Percentiles rank a stretch among this genome's conserved stretches.
Conservation (phyloP, 2,113 vertebrate genomes). For the Ctenodactylus gundi region DNA sequence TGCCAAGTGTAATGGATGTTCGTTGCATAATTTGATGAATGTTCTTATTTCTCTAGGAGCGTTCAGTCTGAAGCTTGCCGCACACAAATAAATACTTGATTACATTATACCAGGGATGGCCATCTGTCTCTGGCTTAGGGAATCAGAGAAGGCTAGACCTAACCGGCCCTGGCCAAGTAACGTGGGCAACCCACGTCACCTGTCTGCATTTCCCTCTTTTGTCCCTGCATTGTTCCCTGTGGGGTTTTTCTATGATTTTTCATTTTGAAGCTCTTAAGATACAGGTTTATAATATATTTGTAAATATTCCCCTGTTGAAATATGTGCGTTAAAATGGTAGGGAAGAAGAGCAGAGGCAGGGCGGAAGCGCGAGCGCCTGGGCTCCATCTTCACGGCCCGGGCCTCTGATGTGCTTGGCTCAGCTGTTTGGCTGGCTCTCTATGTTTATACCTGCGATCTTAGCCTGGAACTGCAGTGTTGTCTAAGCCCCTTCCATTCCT, state of each 20-base stretch:
- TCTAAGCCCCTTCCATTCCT: not conserved
- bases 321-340: not conserved
- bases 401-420: not conserved
- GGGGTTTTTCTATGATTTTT: not conserved
- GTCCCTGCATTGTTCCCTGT: not conserved
- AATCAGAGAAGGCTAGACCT: constrained; percentile 5
- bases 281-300: not conserved
- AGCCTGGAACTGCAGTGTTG: not conserved
- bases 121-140: constrained; percentile 39
- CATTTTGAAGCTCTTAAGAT: constrained; percentile 14
- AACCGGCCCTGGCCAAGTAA: not conserved
- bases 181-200: not conserved
- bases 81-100: constrained; percentile 62
- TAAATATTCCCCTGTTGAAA: constrained; percentile 7
- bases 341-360: not conserved
- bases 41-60: constrained; percentile 30
- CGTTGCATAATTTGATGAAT: constrained; percentile 59
- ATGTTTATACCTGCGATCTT: not conserved
- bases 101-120: not conserved
- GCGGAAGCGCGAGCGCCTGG: not conserved
- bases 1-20: constrained; percentile 38
- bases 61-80: constrained; percentile 32
- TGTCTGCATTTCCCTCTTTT: not conserved
- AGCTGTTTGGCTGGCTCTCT: not conserved
- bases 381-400: not conserved